Base-by-base conservation (phyloP, 1,140 invertebrate species). In the Halictus rubicundus region DNA sequence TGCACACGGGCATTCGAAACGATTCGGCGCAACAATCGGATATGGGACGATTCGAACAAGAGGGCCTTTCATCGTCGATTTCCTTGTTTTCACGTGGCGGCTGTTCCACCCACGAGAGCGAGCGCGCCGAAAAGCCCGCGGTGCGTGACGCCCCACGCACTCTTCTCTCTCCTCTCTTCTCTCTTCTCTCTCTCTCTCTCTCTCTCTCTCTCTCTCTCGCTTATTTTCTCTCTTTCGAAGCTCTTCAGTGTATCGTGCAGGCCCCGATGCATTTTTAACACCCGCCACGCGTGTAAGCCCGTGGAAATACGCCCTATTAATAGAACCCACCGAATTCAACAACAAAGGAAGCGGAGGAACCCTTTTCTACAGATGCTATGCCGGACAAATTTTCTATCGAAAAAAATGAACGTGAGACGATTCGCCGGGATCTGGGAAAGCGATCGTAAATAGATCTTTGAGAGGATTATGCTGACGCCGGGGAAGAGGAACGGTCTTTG, bases 271-370 rank as follows among this genome's bases (percentile, higher is more conserved):
- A 59, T 82, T 79, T 87, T 84, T 87, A 81, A 83, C 82, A 78
- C 73, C 78, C 82, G 74, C 82, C 75, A 73, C 72, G 76, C 73
- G 82, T 82, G 85, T 16, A 25, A 5, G 65, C 61, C 37, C 60
- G 49, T 85, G 70, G 65, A 75, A 87, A 81, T 78, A 65, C 66
- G 46, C 64, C 66, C 86, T 87, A 87, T 87, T 87, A 87, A 87
- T 87, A 87, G 82, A 79, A 71, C 71, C 85, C 75, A 75, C 71
- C 74, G 85, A 87, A 87, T 80, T 84, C 70, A 5, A 72, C 73
- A 84, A 85, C 83, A 84, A 84, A 85, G 78, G 64, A 81, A 80
- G n/a, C 25, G 70, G 23, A 63, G 76, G 42, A 68, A 66, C 73
- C 78, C 82, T 68, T 73, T 52, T 25, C 10, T 32, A 21, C 37